Base-by-base conservation (phyloP, 2,888 invertebrate species). In the Plagodis pulveraria region DNA sequence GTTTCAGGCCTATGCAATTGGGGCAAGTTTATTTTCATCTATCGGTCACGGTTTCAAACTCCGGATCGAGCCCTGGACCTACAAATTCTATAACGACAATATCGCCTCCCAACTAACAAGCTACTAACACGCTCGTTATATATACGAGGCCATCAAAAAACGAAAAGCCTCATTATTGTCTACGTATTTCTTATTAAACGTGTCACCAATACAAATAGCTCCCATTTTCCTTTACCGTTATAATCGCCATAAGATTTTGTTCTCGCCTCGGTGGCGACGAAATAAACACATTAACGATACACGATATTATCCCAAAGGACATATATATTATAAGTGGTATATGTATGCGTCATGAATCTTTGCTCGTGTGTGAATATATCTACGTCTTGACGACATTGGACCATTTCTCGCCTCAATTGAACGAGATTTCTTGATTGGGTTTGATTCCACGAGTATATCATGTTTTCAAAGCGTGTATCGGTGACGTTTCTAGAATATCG, bases 271-370 rank as follows among this genome's bases (percentile, higher is more conserved):
- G 62, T 49, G 35, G 47, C 40, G 61, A 58, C 65, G 62, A 66
- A 61, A 61, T 65, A 72, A 71, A 70, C 69, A 75, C 58, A 70
- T 74, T 69, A 69, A 58, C 49, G 65, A 63, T 62, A 67, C 56
- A 42, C 44, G 64, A 70, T 73, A 62, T 61, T 64, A 53, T 56
- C 51, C 50, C 58, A 51, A 33, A 53, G 52, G 63, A 67, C 61
- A 57, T 34, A 69, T 50, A 43, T 50, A 49, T 71, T 69, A 65
- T 22, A 2, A 22, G 2, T 22, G 22, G 22, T 22, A 22, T 22
- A 22, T 22, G 22, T 22, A 22, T 22, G n/a, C n/a, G 22, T 22
- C 22, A 22, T 22, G 22, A 22, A 22, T 22, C 22, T 22, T 22
- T 22, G 22, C 22, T 22, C 22, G 22, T 22, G 22, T 22, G 63